These are phyloP conservation scores for Mionectes olivaceus DNA, from an alignment of 2,797 vertebrate genomes.

Conservation along the genomic window DNA sequence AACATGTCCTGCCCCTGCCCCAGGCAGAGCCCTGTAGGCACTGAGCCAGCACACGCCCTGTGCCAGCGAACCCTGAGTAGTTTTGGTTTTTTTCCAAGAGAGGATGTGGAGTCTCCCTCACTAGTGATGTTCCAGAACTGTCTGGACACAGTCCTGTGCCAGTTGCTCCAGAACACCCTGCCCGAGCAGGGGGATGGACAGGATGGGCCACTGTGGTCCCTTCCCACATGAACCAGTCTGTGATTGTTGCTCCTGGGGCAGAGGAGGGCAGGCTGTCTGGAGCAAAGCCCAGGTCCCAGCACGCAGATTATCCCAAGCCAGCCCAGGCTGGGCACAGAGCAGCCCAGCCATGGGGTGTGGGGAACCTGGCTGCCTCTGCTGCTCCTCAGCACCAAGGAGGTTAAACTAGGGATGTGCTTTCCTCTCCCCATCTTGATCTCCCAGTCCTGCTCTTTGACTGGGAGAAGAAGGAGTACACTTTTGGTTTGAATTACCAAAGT, in stretches of 20 bases:
- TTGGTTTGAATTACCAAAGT: background rate
- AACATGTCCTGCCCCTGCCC: background rate
- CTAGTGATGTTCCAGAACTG: background rate
- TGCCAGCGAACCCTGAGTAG: background rate
- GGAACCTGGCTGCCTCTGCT: fast-evolving
- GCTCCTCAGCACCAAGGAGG: background rate
- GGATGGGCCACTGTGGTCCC: background rate
- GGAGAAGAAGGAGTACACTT: background rate
- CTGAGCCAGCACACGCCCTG: background rate
- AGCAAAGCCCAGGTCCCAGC: background rate
- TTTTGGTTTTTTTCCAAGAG: background rate
- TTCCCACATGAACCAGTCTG: background rate
- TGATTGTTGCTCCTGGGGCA: background rate
- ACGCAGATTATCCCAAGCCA: background rate
- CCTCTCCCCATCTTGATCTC: background rate
- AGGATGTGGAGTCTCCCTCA: background rate
- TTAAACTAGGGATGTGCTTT: background rate
- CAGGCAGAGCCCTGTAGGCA: background rate
- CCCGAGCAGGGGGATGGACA: background rate
- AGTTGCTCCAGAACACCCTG: background rate
- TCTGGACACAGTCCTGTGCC: background rate
- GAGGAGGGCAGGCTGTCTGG: background rate
- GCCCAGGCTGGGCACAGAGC: background rate
- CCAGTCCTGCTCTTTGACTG: background rate
- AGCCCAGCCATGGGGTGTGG: background rate